Percentiles rank a stretch among this genome's conserved stretches.
Evolutionary conservation across 2,888 invertebrate species (phyloP).

Genomic region (Rosalia funebris): DNA sequence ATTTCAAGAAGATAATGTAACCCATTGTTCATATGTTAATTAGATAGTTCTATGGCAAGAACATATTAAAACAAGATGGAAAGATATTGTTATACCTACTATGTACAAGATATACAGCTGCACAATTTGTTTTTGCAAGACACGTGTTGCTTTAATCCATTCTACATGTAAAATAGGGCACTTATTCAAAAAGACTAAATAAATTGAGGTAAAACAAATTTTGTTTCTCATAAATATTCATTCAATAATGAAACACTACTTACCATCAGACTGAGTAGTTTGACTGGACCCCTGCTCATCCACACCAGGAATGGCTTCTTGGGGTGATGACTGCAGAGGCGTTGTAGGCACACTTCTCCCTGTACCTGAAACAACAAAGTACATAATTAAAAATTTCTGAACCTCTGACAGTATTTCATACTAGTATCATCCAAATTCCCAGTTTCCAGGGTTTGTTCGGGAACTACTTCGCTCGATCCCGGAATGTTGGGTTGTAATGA

Average conservation of each 20-base stretch:
- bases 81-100: no score
- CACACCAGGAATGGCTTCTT: conserved; percentile 61
- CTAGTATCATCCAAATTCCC: conserved; percentile 59
- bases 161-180: no score
- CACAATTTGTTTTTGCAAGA: no score
- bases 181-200: no score
- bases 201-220: no score
- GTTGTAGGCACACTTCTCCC: conserved; percentile 77
- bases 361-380: conserved; percentile 63
- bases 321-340: conserved; percentile 73
- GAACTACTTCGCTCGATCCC: conserved; percentile 53
- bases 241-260: conserved; percentile 35
- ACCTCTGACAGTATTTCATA: conserved; percentile 46
- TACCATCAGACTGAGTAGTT: conserved; percentile 54
- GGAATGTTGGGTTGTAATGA: conserved; percentile 54
- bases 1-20: no score
- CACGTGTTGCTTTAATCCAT: no score
- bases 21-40: no score
- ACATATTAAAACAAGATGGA: no score
- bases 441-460: conserved; percentile 60
- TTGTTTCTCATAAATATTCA: no score
- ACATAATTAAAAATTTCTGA: conserved; percentile 40
- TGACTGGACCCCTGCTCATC: conserved; percentile 53
- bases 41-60: no score
- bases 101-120: no score